A percentile compares a stretch with the other conserved stretches of the same genome.
These are phyloP conservation scores for Armadillidium nasatum DNA, from an alignment of 1,140 invertebrate species.

Conservation along the genomic window DNA sequence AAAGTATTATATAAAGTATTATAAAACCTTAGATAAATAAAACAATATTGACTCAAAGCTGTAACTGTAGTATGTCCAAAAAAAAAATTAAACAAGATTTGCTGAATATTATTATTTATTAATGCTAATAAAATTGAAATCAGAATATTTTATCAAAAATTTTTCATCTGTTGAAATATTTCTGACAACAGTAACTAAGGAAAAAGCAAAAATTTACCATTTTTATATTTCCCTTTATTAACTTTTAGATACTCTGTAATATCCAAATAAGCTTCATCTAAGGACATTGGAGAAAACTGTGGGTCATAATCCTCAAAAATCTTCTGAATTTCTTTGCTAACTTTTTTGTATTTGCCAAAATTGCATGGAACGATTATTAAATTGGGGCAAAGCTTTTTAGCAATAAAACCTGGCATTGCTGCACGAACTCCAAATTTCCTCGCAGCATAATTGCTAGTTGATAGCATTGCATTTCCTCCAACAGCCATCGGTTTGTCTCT, in stretches of 20 bases:
- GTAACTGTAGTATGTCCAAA: no score
- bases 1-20: no score
- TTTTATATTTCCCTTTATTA: constrained; percentile 31
- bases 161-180: no score
- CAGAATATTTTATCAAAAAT: no score
- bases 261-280: constrained; percentile 65
- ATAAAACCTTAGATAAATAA: no score
- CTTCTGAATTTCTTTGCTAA: constrained; percentile 52
- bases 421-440: constrained; percentile 62
- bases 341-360: constrained; percentile 57
- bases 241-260: constrained; percentile 56
- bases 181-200: no score
- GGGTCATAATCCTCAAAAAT: constrained; percentile 56
- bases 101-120: no score
- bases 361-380: constrained; percentile 58
- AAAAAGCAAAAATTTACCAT: not conserved
- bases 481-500: constrained; percentile 63
- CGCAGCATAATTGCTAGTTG: constrained; percentile 64
- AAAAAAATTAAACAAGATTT: no score
- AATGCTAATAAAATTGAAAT: no score
- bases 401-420: constrained; percentile 69
- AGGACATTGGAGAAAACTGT: constrained; percentile 54
- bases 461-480: constrained; percentile 59
- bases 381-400: constrained; percentile 60
- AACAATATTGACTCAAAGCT: no score